Conservation (phyloP, 1,140 invertebrate genomes). For the Lasaia peninsularis region DNA sequence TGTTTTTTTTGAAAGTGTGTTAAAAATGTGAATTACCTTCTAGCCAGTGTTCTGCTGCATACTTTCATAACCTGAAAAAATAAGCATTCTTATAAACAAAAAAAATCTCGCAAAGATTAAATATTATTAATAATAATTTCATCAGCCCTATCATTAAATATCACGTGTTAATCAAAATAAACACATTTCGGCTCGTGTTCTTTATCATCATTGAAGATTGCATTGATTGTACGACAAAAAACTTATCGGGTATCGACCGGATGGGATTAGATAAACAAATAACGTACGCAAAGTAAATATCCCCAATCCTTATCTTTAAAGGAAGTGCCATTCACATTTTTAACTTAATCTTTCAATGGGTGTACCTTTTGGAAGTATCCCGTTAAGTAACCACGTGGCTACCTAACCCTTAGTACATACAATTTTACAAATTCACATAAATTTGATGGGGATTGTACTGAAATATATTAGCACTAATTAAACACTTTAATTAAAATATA, state of each 20-base stretch:
- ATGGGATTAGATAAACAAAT: neutral
- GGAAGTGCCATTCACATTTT: neutral
- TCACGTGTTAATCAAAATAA: conserved; percentile 17
- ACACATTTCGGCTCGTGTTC: conserved; percentile 19
- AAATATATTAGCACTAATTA: no score
- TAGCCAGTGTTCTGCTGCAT: neutral
- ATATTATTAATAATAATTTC: no score
- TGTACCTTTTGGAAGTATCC: neutral
- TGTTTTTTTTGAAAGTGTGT: no score
- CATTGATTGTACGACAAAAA: neutral
- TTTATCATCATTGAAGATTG: conserved; percentile 10
- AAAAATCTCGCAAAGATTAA: neutral
- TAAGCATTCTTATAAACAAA: neutral
- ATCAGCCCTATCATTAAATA: conserved; percentile 20
- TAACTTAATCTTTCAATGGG: neutral
- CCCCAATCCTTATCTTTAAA: neutral
- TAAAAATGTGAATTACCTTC: neutral
- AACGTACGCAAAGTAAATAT: neutral
- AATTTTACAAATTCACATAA: no score
- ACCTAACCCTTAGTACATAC: no score
- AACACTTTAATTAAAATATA: no score
- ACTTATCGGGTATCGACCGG: neutral
- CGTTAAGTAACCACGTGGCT: no score
- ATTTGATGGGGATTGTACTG: no score
- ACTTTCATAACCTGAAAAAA: neutral